Evolutionary conservation across 35 echinoderm and acorn worm genomes (phyloP).

Genomic region (Apostichopus californicus): DNA sequence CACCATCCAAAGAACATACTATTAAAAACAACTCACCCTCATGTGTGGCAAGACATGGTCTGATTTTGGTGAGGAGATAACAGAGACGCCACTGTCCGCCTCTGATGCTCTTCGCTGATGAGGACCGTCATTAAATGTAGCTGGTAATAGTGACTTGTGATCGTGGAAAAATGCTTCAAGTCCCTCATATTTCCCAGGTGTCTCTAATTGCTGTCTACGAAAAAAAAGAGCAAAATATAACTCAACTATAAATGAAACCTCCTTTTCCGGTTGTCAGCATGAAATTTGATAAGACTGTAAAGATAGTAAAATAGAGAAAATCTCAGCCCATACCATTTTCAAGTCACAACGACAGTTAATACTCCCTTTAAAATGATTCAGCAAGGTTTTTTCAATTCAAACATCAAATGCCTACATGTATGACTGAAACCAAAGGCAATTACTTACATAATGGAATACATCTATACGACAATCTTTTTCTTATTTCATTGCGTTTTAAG

Average conservation of each 20-base stretch:
- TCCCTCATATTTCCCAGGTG: slow-evolving; percentile 73
- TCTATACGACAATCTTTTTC: not conserved
- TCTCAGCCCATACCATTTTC: too few relatives aligned
- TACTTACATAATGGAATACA: too few relatives aligned
- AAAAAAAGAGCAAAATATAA: too few relatives aligned
- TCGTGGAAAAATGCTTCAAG: slow-evolving; percentile 82
- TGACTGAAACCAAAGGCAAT: too few relatives aligned
- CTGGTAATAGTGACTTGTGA: slow-evolving; percentile 62
- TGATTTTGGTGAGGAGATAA: not conserved
- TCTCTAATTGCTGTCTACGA: slow-evolving; percentile 77
- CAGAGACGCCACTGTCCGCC: not conserved
- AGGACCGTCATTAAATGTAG: not conserved
- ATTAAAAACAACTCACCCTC: not conserved
- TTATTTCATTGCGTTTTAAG: not conserved
- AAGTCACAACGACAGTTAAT: too few relatives aligned
- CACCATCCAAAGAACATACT: not conserved
- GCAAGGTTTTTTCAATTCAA: too few relatives aligned
- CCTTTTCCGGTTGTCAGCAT: too few relatives aligned
- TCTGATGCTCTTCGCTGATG: not conserved
- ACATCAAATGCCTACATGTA: too few relatives aligned
- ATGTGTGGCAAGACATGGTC: slow-evolving; percentile 17
- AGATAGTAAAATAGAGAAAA: too few relatives aligned
- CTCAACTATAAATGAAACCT: too few relatives aligned
- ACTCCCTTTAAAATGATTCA: too few relatives aligned
- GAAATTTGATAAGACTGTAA: too few relatives aligned